Base-by-base conservation (phyloP, 2,113 vertebrate genomes). In the Centrocercus urophasianus region DNA sequence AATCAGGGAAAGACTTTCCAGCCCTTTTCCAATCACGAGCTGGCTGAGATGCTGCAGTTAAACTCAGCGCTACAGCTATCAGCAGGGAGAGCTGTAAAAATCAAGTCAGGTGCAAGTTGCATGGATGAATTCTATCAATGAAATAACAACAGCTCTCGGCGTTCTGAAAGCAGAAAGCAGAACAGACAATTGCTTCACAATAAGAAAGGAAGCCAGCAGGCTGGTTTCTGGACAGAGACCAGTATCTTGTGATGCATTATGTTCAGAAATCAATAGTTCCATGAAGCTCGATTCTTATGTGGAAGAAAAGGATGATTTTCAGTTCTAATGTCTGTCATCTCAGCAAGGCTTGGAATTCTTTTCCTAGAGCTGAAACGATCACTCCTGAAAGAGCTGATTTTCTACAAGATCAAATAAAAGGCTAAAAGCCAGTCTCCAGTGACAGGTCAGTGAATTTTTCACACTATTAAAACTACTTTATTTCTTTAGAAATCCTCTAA, bases 241-340 rank as follows among this genome's bases (percentile, higher is more conserved):
- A 69, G 20, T 91, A 74, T 67, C 89, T 76, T 93, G 52, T 91
- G 57, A 90, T 84, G 61, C 47, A 78, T 65, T 95, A 74, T 92
- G 32, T 75, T 89, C 15, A 12, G 64, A 91, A 96, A 89, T 91
- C 84, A 93, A 84, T 88, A 28, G 24, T 92, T 93, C 73, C 48
- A 54, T 77, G 52, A 95, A 86, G 42, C 61, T 78, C 77, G 92
- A 59, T 86, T 89, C 17, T 88, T 86, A 19, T 73, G 22, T 71
- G 42, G 56, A 80, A 95, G 25, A 65, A 71, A 82, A 92, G 82
- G 15, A 91, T 54, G 8, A 38, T 88, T 91, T 66, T 81, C 50
- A 93, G 69, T 94, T 95, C 93, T 94, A 73, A 77, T 67, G 25
- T 64, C 88, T 86, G 60, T 92, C 36, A 4, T 95, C 69, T 83